Percentiles rank a stretch among this genome's conserved stretches.
Conservation (phyloP, 2,797 vertebrate genomes). For the Spinus olivaceus region DNA sequence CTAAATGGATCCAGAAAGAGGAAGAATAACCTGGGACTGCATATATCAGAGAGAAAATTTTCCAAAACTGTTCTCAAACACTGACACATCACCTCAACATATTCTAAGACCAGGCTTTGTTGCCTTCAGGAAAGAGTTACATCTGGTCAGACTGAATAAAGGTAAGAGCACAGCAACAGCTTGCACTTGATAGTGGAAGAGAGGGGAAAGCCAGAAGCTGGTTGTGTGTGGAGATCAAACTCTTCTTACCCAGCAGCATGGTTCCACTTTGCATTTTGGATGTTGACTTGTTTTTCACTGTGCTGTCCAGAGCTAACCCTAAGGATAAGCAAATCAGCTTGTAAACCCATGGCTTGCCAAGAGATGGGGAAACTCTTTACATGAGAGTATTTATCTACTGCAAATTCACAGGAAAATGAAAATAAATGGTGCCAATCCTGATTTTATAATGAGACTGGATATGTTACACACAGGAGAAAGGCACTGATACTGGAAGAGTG, state of each 20-base stretch:
- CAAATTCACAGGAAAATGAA: neutral
- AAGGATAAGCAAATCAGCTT: neutral
- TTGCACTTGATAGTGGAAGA: neutral
- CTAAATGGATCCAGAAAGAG: neutral
- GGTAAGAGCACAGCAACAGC: neutral
- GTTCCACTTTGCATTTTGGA: neutral
- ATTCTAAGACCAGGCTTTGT: neutral
- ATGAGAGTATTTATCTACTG: neutral
- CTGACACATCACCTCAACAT: neutral
- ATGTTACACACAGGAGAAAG: neutral
- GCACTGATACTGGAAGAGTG: accelerated
- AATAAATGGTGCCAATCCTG: neutral
- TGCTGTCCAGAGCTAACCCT: neutral
- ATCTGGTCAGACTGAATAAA: neutral
- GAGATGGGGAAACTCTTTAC: neutral
- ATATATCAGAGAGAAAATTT: neutral
- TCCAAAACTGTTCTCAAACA: neutral
- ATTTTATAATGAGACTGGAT: neutral
- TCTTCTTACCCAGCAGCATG: neutral
- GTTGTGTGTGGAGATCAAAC: neutral
- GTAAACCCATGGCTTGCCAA: neutral
- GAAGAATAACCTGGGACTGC: neutral
- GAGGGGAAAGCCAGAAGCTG: neutral
- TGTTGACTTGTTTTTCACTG: neutral
- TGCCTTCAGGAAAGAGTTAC: neutral